These are phyloP conservation scores for Cirrhinus molitorella DNA, from an alignment of 2,797 vertebrate species.

Conservation along the genomic window DNA sequence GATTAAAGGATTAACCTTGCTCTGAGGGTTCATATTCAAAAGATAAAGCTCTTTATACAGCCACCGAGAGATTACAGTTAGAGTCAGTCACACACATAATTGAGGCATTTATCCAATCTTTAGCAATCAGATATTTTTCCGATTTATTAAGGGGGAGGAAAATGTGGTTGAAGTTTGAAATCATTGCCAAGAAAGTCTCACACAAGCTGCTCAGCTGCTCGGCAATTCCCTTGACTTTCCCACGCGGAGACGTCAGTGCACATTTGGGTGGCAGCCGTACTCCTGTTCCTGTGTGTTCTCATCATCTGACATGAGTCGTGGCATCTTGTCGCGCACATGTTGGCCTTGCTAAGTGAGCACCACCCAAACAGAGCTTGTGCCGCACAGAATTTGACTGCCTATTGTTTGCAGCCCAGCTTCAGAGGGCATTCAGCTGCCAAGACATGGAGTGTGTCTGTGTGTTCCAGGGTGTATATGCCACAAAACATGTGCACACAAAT, in stretches of 20 bases:
- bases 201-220: slow-evolving; percentile 19
- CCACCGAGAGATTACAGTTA: slow-evolving; percentile 39
- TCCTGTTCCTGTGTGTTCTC: slow-evolving; percentile 72
- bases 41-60: slow-evolving; percentile 46
- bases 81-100: slow-evolving; percentile 39
- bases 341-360: slow-evolving; percentile 46
- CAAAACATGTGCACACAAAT: slow-evolving; percentile 66
- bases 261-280: slow-evolving; percentile 54
- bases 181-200: slow-evolving; percentile 28
- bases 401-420: slow-evolving; percentile 57
- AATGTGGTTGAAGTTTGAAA: slow-evolving; percentile 23
- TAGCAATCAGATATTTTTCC: slow-evolving; percentile 33
- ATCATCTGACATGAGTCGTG: slow-evolving; percentile 68
- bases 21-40: slow-evolving; percentile 40
- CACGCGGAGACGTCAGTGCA: slow-evolving; percentile 30
- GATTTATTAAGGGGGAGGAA: slow-evolving; percentile 6
- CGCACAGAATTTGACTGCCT: slow-evolving; percentile 68
- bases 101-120: slow-evolving; percentile 46
- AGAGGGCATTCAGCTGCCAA: slow-evolving; percentile 23
- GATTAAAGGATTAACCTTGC: slow-evolving; percentile 46
- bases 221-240: slow-evolving; percentile 36
- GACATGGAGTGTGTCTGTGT: slow-evolving; percentile 42
- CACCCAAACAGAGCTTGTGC: slow-evolving; percentile 47
- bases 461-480: slow-evolving; percentile 52
- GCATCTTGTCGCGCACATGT: slow-evolving; percentile 65